These are phyloP conservation scores for Sussaba pulchella DNA, from an alignment of 2,888 invertebrate genomes.

Conservation along the genomic window DNA sequence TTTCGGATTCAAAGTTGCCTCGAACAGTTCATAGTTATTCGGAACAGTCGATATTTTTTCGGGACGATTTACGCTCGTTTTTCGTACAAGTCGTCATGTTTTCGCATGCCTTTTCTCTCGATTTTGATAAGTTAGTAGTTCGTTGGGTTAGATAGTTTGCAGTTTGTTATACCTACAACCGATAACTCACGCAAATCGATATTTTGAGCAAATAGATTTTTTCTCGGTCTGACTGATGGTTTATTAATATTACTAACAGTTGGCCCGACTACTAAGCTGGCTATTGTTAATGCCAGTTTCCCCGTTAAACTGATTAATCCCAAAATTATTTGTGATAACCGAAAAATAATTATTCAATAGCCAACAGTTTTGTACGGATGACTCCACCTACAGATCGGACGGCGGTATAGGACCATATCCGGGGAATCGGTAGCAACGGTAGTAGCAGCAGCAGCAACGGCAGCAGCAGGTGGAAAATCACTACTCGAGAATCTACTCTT, in stretches of 20 bases:
- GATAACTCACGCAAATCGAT: background rate
- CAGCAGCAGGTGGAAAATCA: constrained; percentile 51
- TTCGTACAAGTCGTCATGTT: background rate
- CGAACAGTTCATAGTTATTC: background rate
- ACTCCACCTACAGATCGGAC: constrained; percentile 5
- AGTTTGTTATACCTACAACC: no score
- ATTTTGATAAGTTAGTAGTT: no score
- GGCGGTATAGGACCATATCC: no score
- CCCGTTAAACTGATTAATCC: no score
- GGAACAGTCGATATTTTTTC: background rate
- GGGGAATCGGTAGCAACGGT: no score
- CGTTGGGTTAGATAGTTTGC: background rate
- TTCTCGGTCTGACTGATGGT: background rate
- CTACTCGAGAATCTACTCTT: constrained; percentile 35
- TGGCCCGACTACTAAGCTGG: no score
- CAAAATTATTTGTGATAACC: background rate
- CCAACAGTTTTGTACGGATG: no score
- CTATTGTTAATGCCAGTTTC: no score
- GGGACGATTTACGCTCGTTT: background rate
- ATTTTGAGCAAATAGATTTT: background rate
- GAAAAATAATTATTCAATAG: no score
- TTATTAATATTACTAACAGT: background rate
- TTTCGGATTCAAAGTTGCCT: no score
- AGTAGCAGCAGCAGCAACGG: background rate
- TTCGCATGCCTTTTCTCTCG: no score